Evolutionary conservation across 1,140 invertebrate genomes (phyloP).

Genomic region (Formica exsecta): DNA sequence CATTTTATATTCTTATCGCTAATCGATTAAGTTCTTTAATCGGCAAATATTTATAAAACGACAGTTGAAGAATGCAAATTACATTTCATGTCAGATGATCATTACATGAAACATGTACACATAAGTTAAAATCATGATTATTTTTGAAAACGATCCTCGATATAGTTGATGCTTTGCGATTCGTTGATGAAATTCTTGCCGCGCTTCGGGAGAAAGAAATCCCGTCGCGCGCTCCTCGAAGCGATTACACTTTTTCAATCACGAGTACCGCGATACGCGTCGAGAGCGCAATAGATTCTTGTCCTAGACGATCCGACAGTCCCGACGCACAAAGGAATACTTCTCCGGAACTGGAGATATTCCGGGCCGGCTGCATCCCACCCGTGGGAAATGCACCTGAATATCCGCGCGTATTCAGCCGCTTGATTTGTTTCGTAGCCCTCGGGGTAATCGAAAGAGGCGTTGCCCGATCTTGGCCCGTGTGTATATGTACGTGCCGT

Average conservation of each 20-base stretch:
- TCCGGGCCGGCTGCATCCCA: slow-evolving; percentile 50
- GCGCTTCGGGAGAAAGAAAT: slow-evolving; percentile 1
- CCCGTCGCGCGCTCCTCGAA: slow-evolving; percentile 3
- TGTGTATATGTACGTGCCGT: slow-evolving; percentile 28
- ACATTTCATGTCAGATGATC: background rate
- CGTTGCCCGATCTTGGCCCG: slow-evolving; percentile 77
- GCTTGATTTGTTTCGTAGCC: slow-evolving; percentile 78
- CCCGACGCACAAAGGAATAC: slow-evolving; percentile 61
- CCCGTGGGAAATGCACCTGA: slow-evolving; percentile 78
- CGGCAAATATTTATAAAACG: background rate
- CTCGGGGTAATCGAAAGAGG: slow-evolving; percentile 77
- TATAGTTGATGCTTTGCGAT: background rate
- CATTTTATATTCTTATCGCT: background rate
- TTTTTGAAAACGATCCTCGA: background rate
- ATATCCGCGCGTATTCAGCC: slow-evolving; percentile 74
- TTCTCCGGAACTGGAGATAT: slow-evolving; percentile 19
- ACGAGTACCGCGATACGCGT: slow-evolving; percentile 11
- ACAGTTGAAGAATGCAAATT: background rate
- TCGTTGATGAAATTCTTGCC: background rate
- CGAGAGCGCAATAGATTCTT: slow-evolving; percentile 56
- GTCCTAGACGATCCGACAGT: slow-evolving; percentile 41
- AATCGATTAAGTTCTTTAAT: slow-evolving; percentile 6
- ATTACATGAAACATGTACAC: background rate
- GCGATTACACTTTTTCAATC: slow-evolving; percentile 61
- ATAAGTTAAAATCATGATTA: background rate